Evolutionary conservation across 2,888 invertebrate species (phyloP).

Genomic region (Cabera pusaria): DNA sequence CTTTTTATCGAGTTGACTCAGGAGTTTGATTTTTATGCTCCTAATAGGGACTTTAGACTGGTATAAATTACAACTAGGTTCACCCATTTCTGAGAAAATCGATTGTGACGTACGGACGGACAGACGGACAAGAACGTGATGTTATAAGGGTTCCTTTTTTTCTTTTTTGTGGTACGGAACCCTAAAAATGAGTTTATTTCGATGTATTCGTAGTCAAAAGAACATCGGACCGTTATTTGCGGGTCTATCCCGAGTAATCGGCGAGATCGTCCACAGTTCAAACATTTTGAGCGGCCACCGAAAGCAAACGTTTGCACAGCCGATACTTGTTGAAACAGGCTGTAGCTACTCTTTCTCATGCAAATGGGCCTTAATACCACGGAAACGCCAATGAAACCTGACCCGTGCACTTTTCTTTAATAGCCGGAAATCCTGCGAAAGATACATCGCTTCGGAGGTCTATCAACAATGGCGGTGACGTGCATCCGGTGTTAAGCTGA

Average conservation of each 20-base stretch:
- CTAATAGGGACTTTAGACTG: too few species aligned
- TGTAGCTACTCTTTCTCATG: conserved; percentile 51
- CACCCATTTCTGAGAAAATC: too few species aligned
- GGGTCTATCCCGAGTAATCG: conserved; percentile 7
- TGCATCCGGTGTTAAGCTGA: conserved; percentile 35
- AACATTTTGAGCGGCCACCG: conserved; percentile 32
- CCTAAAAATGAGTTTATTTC: too few species aligned
- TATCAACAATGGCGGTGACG: conserved; percentile 27
- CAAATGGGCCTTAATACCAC: conserved; percentile 45
- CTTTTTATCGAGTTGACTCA: too few species aligned
- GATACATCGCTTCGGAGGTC: conserved; percentile 27
- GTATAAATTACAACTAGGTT: too few species aligned
- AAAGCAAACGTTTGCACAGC: conserved; percentile 39
- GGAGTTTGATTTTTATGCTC: too few species aligned
- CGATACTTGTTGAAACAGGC: conserved; percentile 41
- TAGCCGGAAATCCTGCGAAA: conserved; percentile 16
- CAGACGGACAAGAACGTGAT: too few species aligned
- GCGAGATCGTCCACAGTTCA: conserved; percentile 28
- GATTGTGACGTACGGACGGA: too few species aligned
- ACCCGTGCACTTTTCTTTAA: conserved; percentile 28
- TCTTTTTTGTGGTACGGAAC: too few species aligned
- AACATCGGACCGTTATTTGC: too few species aligned
- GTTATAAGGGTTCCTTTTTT: too few species aligned
- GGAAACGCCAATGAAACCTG: conserved; percentile 36
- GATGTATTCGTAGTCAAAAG: too few species aligned